phyloP scores from a whole-genome alignment of 2,113 vertebrate species.

The Tiliqua scincoides region DNA sequence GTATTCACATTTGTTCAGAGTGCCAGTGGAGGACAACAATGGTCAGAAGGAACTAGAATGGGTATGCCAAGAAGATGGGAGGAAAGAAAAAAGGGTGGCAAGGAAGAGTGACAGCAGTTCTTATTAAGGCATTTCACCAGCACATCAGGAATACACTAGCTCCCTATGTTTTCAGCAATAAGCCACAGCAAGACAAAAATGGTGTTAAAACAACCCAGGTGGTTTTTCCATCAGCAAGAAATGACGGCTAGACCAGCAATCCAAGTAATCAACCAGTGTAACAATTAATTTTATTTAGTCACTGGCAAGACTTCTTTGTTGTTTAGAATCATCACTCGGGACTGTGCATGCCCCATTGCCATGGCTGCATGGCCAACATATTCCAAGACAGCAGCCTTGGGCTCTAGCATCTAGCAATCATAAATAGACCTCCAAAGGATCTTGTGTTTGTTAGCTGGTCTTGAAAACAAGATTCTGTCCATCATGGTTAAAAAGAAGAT shows the following conservation, averaged over 20 bases:
- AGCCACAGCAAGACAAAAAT: too few species aligned
- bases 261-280: not conserved
- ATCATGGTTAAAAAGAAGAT: not conserved
- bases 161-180: not conserved
- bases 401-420: not conserved
- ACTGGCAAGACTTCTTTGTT: not conserved
- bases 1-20: not conserved
- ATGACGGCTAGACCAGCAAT: not conserved
- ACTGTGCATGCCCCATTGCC: not conserved
- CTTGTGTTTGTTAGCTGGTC: not conserved
- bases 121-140: not conserved
- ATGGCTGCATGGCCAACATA: not conserved
- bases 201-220: not conserved
- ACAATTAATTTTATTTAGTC: not conserved
- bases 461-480: not conserved
- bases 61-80: not conserved
- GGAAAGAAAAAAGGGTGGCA: not conserved
- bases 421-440: not conserved
- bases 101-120: not conserved
- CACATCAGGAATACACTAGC: not conserved
- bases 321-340: not conserved
- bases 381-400: not conserved
- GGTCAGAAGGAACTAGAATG: not conserved
- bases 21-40: not conserved
- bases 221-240: not conserved